Evolutionary conservation across 1,140 invertebrate species (phyloP).

Genomic region (Hormaphis cornu): DNA sequence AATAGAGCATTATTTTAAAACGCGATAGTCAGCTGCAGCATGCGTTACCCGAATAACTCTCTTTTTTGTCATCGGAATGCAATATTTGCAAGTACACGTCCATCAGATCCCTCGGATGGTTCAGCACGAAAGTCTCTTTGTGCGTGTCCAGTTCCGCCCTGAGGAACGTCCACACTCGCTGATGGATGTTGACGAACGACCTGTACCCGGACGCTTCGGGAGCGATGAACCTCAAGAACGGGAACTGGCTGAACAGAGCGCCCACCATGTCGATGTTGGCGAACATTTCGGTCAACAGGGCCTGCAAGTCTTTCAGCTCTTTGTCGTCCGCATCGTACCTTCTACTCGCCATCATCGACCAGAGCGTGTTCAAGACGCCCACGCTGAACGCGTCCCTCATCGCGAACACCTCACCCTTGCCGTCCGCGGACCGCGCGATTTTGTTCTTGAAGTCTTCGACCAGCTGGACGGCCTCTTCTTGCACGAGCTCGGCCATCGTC

Average conservation of each 20-base stretch:
- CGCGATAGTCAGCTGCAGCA: no score
- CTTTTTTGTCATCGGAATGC: conserved; percentile 42
- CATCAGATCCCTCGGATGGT: conserved; percentile 69
- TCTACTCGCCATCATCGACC: conserved; percentile 75
- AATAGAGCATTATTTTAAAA: no score
- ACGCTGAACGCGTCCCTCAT: conserved; percentile 65
- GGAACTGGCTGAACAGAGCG: conserved; percentile 65
- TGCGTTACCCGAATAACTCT: conserved; percentile 45
- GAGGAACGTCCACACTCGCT: conserved; percentile 60
- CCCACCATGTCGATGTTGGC: conserved; percentile 67
- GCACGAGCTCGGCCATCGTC: conserved; percentile 60
- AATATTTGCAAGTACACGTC: conserved; percentile 68
- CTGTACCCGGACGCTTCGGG: conserved; percentile 68
- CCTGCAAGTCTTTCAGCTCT: conserved; percentile 57
- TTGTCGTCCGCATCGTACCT: conserved; percentile 51
- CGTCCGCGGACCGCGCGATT: conserved; percentile 37
- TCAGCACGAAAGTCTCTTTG: conserved; percentile 53
- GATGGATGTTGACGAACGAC: conserved; percentile 57
- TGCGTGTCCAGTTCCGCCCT: conserved; percentile 62
- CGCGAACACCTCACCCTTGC: conserved; percentile 44
- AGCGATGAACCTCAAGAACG: conserved; percentile 59
- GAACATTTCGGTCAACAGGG: conserved; percentile 58
- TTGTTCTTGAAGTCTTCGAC: conserved; percentile 48
- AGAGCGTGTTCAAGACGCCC: conserved; percentile 73
- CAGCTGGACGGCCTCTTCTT: conserved; percentile 55